Conservation (phyloP, 2,888 invertebrate genomes). For the Epinotia bilunana region DNA sequence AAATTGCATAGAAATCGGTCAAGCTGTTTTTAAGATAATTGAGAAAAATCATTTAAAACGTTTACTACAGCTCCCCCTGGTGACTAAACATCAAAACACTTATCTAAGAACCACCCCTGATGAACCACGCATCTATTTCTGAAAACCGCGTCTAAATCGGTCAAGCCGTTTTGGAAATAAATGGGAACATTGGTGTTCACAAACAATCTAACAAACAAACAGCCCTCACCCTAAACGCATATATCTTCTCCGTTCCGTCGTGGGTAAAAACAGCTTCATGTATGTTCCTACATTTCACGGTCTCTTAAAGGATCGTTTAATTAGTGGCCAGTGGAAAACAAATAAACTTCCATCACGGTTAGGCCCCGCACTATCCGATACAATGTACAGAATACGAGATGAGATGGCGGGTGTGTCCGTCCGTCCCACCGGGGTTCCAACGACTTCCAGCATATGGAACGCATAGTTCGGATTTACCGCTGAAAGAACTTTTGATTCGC, state of each 20-base stretch:
- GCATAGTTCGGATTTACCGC: background rate
- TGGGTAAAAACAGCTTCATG: background rate
- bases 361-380: slow-evolving; percentile 40
- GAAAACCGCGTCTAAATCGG: too few relatives aligned
- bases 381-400: slow-evolving; percentile 43
- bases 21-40: too few relatives aligned
- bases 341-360: slow-evolving; percentile 43
- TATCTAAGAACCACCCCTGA: too few relatives aligned
- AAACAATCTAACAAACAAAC: too few relatives aligned
- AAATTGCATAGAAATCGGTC: too few relatives aligned
- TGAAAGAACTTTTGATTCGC: background rate
- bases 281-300: slow-evolving; percentile 1
- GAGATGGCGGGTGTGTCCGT: slow-evolving; percentile 51
- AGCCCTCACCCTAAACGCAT: too few relatives aligned
- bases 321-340: slow-evolving; percentile 42
- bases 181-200: too few relatives aligned
- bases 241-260: too few relatives aligned
- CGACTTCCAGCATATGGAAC: slow-evolving; percentile 17
- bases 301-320: slow-evolving; percentile 35
- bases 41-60: background rate
- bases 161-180: too few relatives aligned
- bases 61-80: too few relatives aligned
- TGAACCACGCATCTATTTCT: too few relatives aligned
- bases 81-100: too few relatives aligned
- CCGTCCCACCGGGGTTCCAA: slow-evolving; percentile 50